Evolutionary conservation across 30 jellyfish, hydroid and myxozoan species (phyloP), one percentile per base, ranked within the genome.

Genomic region (Aurelia coerulea): DNA sequence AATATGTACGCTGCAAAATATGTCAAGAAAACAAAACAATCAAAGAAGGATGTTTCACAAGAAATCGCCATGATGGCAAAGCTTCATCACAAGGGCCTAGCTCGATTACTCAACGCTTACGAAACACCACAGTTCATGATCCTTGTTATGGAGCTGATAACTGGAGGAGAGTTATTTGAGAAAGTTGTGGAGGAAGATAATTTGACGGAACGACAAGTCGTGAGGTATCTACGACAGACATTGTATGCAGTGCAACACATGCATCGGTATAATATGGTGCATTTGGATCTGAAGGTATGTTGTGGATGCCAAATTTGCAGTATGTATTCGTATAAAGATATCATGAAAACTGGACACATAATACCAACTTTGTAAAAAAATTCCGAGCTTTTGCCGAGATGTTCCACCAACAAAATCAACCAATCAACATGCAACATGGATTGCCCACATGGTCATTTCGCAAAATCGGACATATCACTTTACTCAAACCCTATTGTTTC

Each of bases 81-180:
- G 53, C 79, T 92, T 10, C 91, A 85, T 54, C 98, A 92, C 56
- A 86, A 86, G 66, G 75, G 92, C 67, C 74, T 92, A 13, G 92
- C 87, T 18, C 66, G 79, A 18, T 52, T 87, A 51, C 62, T 75
- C 14, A 92, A 92, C 50, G 97, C 98, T n/a, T 92, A 52, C 63
- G 98, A 92, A 62, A 87, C 94, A 23, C 79, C 95, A 23, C 76
- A 87, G 73, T 78, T 65, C 69, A 80, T 92, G 97, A 87, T 92
- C 63, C 92, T 92, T 46, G 90, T 92, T n/a, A 92, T 92, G 98
- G 98, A 92, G 90, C 88, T 92, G 71, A 95, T 92, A 18, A 92
- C 98, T 42, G 98, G 98, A 10, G 98, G 98, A 50, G 98, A 92
- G 67, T 80, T 92, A 64, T 92, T 92, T 65, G 98, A 92, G 66